phyloP scores from a whole-genome alignment of 2,113 vertebrate genomes.

The Aphelocoma coerulescens region DNA sequence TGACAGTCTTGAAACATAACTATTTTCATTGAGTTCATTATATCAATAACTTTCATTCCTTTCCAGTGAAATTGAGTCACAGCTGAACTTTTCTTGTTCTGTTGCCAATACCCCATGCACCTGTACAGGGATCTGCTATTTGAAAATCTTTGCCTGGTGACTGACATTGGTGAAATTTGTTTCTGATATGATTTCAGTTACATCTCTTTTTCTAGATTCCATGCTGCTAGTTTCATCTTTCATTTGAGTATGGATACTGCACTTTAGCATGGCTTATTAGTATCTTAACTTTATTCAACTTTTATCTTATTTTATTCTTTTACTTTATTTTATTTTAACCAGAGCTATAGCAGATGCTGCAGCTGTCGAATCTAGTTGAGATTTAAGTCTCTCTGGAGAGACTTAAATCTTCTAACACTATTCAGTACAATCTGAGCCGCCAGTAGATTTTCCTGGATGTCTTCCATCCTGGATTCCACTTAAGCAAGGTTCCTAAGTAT shows the following conservation, averaged over 20 bases:
- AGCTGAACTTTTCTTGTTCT: slow-evolving; percentile 8
- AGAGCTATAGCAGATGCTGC: slow-evolving; percentile 17
- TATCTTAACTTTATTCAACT: background rate
- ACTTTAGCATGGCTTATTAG: background rate
- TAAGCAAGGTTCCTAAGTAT: slow-evolving; percentile 58
- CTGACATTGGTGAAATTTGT: background rate
- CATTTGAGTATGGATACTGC: background rate
- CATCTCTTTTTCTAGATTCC: background rate
- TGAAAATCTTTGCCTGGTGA: slow-evolving; percentile 7
- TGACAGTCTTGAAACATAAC: slow-evolving; percentile 42
- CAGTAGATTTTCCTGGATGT: slow-evolving; percentile 68
- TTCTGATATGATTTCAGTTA: background rate
- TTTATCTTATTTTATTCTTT: background rate
- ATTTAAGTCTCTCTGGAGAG: slow-evolving; percentile 64
- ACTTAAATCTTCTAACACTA: slow-evolving; percentile 65
- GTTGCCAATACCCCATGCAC: slow-evolving; percentile 26
- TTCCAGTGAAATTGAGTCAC: slow-evolving; percentile 13
- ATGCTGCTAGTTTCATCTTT: background rate
- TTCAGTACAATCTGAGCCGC: slow-evolving; percentile 29
- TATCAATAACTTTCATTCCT: slow-evolving; percentile 26
- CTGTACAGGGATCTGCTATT: slow-evolving; percentile 29
- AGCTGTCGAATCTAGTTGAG: background rate
- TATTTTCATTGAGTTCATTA: slow-evolving; percentile 31
- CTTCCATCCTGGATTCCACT: slow-evolving; percentile 63
- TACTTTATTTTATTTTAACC: background rate